Conservation (phyloP, 2,888 invertebrate species). For the Ichneumoninae sp. region DNA sequence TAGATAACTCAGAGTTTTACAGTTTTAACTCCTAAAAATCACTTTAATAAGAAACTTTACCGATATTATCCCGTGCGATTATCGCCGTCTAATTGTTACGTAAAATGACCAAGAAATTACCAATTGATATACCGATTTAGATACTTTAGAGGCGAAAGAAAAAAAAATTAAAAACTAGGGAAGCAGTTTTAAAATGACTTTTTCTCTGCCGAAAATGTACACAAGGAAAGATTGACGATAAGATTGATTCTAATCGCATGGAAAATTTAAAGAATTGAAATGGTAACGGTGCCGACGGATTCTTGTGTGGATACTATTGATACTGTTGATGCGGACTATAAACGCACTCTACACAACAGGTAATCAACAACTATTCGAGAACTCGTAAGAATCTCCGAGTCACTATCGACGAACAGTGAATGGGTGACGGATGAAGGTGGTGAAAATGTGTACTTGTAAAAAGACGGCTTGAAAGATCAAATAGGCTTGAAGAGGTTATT, state of each 20-base stretch:
- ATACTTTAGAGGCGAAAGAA: slow-evolving; percentile 55
- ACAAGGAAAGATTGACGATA: slow-evolving; percentile 7
- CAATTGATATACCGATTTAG: slow-evolving; percentile 74
- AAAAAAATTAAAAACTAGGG: slow-evolving; percentile 25
- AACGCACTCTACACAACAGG: slow-evolving; percentile 42
- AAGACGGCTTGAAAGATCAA: slow-evolving; percentile 38
- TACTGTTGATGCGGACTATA: slow-evolving; percentile 18
- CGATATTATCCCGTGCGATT: slow-evolving; percentile 63
- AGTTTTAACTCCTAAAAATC: slow-evolving; percentile 65
- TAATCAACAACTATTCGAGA: slow-evolving; percentile 26
- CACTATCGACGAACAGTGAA: slow-evolving; percentile 29
- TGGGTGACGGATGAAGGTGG: slow-evolving; percentile 44
- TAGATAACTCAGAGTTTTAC: slow-evolving; percentile 69
- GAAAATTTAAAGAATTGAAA: slow-evolving; percentile 22
- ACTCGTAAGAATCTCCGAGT: slow-evolving; percentile 15
- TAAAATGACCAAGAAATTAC: slow-evolving; percentile 82
- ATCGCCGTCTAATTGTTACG: slow-evolving; percentile 79
- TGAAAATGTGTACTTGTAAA: slow-evolving; percentile 55
- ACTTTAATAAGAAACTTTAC: slow-evolving; percentile 68
- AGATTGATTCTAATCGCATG: slow-evolving; percentile 24
- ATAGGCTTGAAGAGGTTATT: slow-evolving; percentile 69
- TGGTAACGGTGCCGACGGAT: slow-evolving; percentile 5
- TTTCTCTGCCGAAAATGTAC: slow-evolving; percentile 31
- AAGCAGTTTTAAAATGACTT: slow-evolving; percentile 44
- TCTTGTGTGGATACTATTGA: slow-evolving; percentile 26